Evolutionary conservation across 2,113 vertebrate genomes (phyloP).

Genomic region (Mastomys coucha): DNA sequence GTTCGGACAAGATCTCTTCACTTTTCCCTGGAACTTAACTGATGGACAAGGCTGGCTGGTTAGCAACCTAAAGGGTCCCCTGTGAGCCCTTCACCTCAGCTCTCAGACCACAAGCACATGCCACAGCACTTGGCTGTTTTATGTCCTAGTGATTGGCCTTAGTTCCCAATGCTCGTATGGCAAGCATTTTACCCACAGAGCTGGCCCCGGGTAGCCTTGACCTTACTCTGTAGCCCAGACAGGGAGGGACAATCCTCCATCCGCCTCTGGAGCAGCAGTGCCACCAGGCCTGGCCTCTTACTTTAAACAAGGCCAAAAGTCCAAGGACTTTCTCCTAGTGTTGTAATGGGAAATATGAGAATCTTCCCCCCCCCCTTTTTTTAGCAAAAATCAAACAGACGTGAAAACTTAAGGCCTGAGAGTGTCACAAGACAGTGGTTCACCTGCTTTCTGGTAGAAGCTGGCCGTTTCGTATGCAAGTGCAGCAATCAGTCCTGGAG

Average conservation of each 20-base stretch:
- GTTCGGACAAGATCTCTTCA: background rate
- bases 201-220: background rate
- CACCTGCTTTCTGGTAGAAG: slow-evolving; percentile 98
- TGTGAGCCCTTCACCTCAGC: background rate
- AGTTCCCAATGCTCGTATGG: background rate
- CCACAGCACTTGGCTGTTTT: background rate
- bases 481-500: slow-evolving; percentile 94
- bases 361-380: background rate
- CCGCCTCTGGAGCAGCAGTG: background rate
- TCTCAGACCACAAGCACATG: too few relatives aligned
- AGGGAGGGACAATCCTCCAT: background rate
- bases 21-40: background rate
- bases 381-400: background rate
- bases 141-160: background rate
- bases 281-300: background rate
- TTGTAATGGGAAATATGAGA: slow-evolving; percentile 20
- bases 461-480: slow-evolving; percentile 96
- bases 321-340: background rate
- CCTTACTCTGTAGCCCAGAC: background rate
- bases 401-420: slow-evolving; percentile 43
- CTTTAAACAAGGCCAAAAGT: background rate
- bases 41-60: background rate
- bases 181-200: background rate
- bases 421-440: slow-evolving; percentile 70
- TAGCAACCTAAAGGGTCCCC: background rate